Conservation (phyloP, 2,797 vertebrate genomes). For the Miichthys miiuy region DNA sequence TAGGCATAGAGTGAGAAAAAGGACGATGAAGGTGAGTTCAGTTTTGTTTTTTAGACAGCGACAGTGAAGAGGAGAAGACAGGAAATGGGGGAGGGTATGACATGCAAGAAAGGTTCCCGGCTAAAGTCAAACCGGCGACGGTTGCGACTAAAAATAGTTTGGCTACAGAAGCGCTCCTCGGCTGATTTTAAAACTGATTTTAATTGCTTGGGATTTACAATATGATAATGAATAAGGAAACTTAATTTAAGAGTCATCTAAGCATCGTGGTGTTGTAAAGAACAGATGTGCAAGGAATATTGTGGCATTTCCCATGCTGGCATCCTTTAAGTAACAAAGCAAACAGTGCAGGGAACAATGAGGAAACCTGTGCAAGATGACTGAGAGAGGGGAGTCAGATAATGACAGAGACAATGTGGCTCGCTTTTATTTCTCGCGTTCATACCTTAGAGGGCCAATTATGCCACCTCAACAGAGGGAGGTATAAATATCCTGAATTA, state of each 20-base stretch:
- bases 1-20: background rate
- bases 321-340: background rate
- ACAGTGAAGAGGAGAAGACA: too few relatives aligned
- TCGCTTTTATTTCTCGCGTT: constrained; percentile 4
- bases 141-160: too few relatives aligned
- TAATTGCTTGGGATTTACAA: background rate
- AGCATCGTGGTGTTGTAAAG: background rate
- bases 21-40: too few relatives aligned
- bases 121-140: too few relatives aligned
- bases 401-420: constrained; percentile 6
- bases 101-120: too few relatives aligned
- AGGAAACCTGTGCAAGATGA: background rate
- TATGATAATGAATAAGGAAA: background rate
- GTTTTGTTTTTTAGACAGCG: too few relatives aligned
- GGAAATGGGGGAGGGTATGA: too few relatives aligned
- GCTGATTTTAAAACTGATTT: background rate
- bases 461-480: constrained; percentile 3
- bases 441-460: constrained; percentile 32
- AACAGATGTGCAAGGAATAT: background rate
- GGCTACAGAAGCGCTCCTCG: too few relatives aligned
- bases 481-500: constrained; percentile 32
- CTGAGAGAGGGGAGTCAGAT: background rate
- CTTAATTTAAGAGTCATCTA: background rate
- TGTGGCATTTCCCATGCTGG: background rate
- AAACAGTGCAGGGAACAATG: background rate